A percentile compares a stretch with the other conserved stretches of the same genome.
Evolutionary conservation across 2,797 vertebrate genomes (phyloP).

Genomic region (Falco cherrug): DNA sequence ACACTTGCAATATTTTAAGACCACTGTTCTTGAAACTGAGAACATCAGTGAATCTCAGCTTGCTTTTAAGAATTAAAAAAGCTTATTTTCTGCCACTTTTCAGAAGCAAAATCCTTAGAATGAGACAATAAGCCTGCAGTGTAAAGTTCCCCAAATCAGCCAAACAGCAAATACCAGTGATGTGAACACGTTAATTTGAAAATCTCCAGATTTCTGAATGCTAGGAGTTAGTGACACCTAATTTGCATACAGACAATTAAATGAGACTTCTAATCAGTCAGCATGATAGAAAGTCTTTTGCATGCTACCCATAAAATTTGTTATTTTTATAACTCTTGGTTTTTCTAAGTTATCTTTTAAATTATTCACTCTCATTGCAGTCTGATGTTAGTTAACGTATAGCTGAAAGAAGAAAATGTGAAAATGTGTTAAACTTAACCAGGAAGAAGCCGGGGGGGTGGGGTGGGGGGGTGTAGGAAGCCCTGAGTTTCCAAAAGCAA

Average conservation of each 20-base stretch:
- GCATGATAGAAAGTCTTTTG: slow-evolving; percentile 46
- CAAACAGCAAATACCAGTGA: not conserved
- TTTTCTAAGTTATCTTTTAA: slow-evolving; percentile 41
- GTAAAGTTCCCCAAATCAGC: not conserved
- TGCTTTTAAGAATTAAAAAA: not conserved
- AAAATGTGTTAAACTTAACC: slow-evolving; percentile 30
- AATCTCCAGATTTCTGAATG: slow-evolving; percentile 20
- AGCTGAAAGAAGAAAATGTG: slow-evolving; percentile 36
- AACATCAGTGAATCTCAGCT: not conserved
- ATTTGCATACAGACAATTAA: slow-evolving; percentile 60
- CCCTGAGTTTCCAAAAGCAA: not conserved
- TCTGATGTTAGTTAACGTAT: slow-evolving; percentile 25
- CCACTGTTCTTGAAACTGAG: not conserved
- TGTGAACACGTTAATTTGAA: slow-evolving; percentile 7
- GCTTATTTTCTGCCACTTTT: not conserved
- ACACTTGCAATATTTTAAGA: not conserved
- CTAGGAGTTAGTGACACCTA: slow-evolving; percentile 17
- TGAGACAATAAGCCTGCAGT: not conserved
- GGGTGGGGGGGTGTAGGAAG: not conserved
- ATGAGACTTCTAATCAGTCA: slow-evolving; percentile 48
- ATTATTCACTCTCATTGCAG: slow-evolving; percentile 20
- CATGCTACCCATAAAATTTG: slow-evolving; percentile 55
- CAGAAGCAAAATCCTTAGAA: not conserved
- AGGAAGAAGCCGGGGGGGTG: not conserved
- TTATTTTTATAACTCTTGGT: slow-evolving; percentile 63